Conservation (phyloP, 2,888 invertebrate genomes). For the Macrosoma leucophasiata region DNA sequence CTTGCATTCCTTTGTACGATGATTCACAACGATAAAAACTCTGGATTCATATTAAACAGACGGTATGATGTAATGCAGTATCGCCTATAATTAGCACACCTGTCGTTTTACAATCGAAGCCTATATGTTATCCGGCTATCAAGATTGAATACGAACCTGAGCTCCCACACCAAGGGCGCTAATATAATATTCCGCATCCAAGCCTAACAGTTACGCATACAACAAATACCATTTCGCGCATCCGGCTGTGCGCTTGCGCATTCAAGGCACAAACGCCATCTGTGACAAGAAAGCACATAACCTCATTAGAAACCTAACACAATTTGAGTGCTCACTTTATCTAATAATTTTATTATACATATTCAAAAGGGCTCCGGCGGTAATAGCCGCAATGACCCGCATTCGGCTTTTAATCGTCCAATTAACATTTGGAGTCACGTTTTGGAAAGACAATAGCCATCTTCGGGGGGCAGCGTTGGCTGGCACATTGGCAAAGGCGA, state of each 20-base stretch:
- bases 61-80: constrained; percentile 6
- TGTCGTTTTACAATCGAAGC: constrained; percentile 5
- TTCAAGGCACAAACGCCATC: constrained; percentile 59
- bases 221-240: constrained; percentile 69
- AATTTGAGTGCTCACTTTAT: constrained; percentile 61
- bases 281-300: constrained; percentile 76
- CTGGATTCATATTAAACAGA: too few species aligned
- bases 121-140: constrained; percentile 10
- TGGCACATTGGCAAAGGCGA: constrained; percentile 67
- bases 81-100: constrained; percentile 8
- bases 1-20: too few species aligned
- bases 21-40: too few species aligned
- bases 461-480: constrained; percentile 71
- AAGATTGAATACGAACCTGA: constrained; percentile 12
- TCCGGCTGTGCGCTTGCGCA: constrained; percentile 68
- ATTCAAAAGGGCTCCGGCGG: constrained; percentile 70
- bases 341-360: constrained; percentile 75
- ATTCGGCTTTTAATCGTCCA: constrained; percentile 73
- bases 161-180: constrained; percentile 47
- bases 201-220: constrained; percentile 54
- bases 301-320: constrained; percentile 73
- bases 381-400: constrained; percentile 74
- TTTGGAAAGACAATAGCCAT: constrained; percentile 72
- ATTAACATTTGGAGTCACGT: constrained; percentile 76
- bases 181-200: constrained; percentile 57